Evolutionary conservation across 2,797 vertebrate species (phyloP).

Genomic region (Coregonus suidteri): DNA sequence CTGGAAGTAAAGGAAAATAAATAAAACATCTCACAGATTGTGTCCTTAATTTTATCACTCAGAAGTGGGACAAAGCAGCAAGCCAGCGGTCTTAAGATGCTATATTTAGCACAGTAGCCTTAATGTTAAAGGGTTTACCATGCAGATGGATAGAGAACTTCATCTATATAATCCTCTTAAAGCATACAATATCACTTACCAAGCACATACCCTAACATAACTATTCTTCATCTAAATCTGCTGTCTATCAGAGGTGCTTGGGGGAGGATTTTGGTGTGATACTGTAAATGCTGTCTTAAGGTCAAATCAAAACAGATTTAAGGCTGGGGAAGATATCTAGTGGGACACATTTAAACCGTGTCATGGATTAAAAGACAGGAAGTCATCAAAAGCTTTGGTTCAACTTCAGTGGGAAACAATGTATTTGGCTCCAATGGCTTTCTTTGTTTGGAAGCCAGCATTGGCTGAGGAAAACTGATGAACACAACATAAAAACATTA

Average conservation of each 20-base stretch:
- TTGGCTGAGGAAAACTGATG: slow-evolving; percentile 24
- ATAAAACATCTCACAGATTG: slow-evolving; percentile 37
- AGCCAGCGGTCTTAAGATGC: slow-evolving; percentile 51
- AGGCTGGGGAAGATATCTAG: slow-evolving; percentile 24
- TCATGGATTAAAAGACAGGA: slow-evolving; percentile 45
- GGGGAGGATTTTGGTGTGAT: slow-evolving; percentile 27
- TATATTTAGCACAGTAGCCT: slow-evolving; percentile 59
- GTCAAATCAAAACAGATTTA: slow-evolving; percentile 35
- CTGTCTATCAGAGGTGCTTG: slow-evolving; percentile 31
- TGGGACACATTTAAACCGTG: slow-evolving; percentile 17
- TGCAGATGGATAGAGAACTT: slow-evolving; percentile 55
- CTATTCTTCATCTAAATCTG: slow-evolving; percentile 16
- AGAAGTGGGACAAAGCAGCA: slow-evolving; percentile 49
- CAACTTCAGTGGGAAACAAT: slow-evolving; percentile 56
- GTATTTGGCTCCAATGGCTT: slow-evolving; percentile 46
- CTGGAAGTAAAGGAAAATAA: slow-evolving; percentile 30
- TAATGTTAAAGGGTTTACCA: slow-evolving; percentile 61
- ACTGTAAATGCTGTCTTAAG: slow-evolving; percentile 36
- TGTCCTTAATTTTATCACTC: slow-evolving; percentile 65
- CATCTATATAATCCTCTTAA: slow-evolving; percentile 71
- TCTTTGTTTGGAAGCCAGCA: slow-evolving; percentile 31
- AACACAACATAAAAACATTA: slow-evolving; percentile 8
- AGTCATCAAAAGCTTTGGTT: slow-evolving; percentile 62
- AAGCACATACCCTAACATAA: slow-evolving; percentile 51
- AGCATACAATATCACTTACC: slow-evolving; percentile 53